Conservation (phyloP, 2,888 invertebrate species). For the Melinopterus prodromus region DNA sequence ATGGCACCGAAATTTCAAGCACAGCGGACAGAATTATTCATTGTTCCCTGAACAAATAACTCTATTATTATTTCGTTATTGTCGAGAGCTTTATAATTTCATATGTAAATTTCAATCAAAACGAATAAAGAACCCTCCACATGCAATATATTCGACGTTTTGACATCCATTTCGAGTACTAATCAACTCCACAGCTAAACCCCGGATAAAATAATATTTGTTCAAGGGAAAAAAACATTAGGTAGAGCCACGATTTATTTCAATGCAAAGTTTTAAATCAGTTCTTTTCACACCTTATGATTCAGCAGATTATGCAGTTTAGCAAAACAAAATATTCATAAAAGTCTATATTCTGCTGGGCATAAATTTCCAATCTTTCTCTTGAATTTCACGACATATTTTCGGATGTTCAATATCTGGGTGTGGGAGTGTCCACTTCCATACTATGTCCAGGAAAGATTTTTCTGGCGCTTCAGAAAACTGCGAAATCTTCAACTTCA, state of each 20-base stretch:
- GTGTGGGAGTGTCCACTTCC: too few relatives aligned
- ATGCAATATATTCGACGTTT: background rate
- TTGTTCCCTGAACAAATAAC: background rate
- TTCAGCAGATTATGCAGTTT: too few relatives aligned
- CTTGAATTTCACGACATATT: too few relatives aligned
- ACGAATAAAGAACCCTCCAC: background rate
- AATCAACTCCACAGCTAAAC: background rate
- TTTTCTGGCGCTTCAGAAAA: too few relatives aligned
- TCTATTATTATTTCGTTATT: background rate
- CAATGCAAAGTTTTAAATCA: too few relatives aligned
- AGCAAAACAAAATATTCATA: too few relatives aligned
- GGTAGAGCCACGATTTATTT: background rate
- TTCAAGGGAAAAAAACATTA: background rate
- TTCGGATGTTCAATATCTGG: too few relatives aligned
- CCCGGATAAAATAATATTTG: background rate
- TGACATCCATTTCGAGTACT: background rate
- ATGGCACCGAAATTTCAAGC: background rate
- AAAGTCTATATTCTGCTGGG: too few relatives aligned
- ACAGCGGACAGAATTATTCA: background rate
- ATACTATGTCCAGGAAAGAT: too few relatives aligned
- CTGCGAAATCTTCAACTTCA: too few relatives aligned
- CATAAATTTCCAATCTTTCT: too few relatives aligned
- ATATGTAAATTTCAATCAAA: background rate
- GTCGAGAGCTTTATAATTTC: background rate
- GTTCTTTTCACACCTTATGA: too few relatives aligned